A percentile compares a stretch with the other conserved stretches of the same genome.
phyloP scores from a whole-genome alignment of 2,888 invertebrate species.

The Ecliptopera silaceata region DNA sequence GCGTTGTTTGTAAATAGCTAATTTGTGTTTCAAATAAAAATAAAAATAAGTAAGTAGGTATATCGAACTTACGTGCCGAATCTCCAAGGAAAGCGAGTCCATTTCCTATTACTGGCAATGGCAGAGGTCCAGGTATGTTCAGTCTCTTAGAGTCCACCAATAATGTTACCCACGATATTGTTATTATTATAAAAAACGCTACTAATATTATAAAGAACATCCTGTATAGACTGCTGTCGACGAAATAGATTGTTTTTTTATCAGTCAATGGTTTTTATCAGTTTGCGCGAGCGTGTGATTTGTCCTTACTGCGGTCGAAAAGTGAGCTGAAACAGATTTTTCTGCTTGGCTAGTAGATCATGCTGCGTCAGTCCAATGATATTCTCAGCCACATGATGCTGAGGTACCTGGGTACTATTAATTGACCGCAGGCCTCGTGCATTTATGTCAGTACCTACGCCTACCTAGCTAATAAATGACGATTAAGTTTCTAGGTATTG shows the following conservation, averaged over 20 bases:
- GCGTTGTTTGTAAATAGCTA: no score
- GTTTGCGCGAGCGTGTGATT: slow-evolving; percentile 1
- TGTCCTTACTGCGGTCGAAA: neutral
- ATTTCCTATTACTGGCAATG: slow-evolving; percentile 74
- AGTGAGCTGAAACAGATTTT: slow-evolving; percentile 6
- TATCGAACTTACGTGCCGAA: slow-evolving; percentile 57
- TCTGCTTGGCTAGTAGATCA: neutral
- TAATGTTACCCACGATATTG: slow-evolving; percentile 47
- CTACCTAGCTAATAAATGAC: neutral
- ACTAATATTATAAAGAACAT: slow-evolving; percentile 24
- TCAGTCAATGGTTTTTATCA: neutral
- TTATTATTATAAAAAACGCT: slow-evolving; percentile 18
- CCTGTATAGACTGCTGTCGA: neutral
- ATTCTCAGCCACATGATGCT: neutral
- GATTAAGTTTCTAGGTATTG: neutral
- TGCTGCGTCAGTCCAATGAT: no score
- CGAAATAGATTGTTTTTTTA: neutral
- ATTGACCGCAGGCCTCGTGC: neutral
- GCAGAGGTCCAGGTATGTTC: slow-evolving; percentile 51
- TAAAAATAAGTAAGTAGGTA: no score
- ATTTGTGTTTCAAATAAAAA: neutral
- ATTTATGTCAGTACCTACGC: neutral
- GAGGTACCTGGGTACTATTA: neutral
- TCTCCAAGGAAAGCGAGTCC: slow-evolving; percentile 60
- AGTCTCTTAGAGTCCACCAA: slow-evolving; percentile 40